Base-by-base conservation (phyloP, 2,113 vertebrate genomes). In the Thamnophis sirtalis region DNA sequence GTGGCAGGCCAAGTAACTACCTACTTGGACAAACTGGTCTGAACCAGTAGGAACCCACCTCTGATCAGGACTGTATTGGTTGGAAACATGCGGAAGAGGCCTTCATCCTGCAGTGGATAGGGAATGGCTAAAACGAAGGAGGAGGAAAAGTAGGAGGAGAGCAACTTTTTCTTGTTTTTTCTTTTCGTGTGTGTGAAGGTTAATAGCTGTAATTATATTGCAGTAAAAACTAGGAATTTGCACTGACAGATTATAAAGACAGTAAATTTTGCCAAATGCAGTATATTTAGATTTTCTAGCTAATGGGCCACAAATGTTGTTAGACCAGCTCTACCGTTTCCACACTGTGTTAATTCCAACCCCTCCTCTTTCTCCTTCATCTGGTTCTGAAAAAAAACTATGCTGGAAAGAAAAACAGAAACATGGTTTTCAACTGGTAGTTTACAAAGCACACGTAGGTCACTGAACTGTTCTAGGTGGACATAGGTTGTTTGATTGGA, bases 111-210 rank as follows among this genome's bases (percentile, higher is more conserved):
- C 9, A 63, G 26, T 63, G 10, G 24, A 63, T n/a, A 63, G 60
- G 28, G 10, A 68, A 68, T 68, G 28, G 5, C 1, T 2, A 51
- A 11, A 15, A 54, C 1, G 58, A 58, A 3, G 58, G 53, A 54
- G 0, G 53, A 54, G 1, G 56, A 60, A 3, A 13, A 54, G 0
- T 1, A 55, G 0, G 4, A 55, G 1, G 1, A 54, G 5, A 51
- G 9, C 28, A 68, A 68, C 63, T 68, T 68, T 5, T 11, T 68
- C 26, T n/a, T 33, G 11, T n/a, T 68, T 68, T 28, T 68, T 68
- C 15, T 24, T 60, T 60, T 10, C 26, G 3, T 4, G 51, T 49
- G 53, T 49, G 53, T 4, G 53, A 49, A 58, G 21, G 13, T 15
- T 43, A 26, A 58, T 85, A 85, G 38, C 38, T 56, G 19, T 85